Evolutionary conservation across 2,797 vertebrate genomes (phyloP), one percentile per base, ranked within the genome.

Genomic region (Tadarida brasiliensis): DNA sequence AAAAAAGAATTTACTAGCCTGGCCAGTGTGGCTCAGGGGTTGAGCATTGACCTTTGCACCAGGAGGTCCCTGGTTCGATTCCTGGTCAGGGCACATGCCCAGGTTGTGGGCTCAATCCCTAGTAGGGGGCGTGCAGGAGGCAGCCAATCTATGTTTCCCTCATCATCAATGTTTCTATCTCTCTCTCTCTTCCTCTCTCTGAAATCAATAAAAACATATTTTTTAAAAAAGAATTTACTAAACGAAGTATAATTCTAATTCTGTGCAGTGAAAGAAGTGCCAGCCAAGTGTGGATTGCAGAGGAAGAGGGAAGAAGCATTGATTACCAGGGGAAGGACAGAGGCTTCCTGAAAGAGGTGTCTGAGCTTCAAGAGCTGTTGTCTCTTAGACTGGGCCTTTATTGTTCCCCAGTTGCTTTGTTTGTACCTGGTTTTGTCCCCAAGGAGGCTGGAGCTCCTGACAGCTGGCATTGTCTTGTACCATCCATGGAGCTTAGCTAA

Each of bases 401-500:
- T 10, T 26, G 35, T 12, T 81, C 35, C 54, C 22, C n/a, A 7
- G 33, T 14, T 73, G 56, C 59, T 90, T 73, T 68, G n/a, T 54
- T 89, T 84, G 81, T 87, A 56, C 56, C 86, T 39, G 26, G n/a
- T 61, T 81, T 83, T 93, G 63, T 61, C n/a, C n/a, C 78, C 56
- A 68, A 2, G 0, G 24, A 81, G 24, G 14, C 61, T 26, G 22
- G 39, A 63, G 61, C 65, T 61, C 61, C 67, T 33, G 59, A 80
- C 24, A 80, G 7, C 73, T 65, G 44, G 9, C 10, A 0, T 87
- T 70, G 28, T 61, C 35, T 65, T 16, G 1, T 28, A 7, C 26
- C 30, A 11, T 57, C 89, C 8, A 2, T 2, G 5, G 11, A 86
- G 24, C 71, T 82, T 63, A 19, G 17, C 57, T 61, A 39, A 80